A percentile compares a stretch with the other conserved stretches of the same genome.
Evolutionary conservation across 1,140 invertebrate genomes (phyloP).

Genomic region (Drosophila navojoa): DNA sequence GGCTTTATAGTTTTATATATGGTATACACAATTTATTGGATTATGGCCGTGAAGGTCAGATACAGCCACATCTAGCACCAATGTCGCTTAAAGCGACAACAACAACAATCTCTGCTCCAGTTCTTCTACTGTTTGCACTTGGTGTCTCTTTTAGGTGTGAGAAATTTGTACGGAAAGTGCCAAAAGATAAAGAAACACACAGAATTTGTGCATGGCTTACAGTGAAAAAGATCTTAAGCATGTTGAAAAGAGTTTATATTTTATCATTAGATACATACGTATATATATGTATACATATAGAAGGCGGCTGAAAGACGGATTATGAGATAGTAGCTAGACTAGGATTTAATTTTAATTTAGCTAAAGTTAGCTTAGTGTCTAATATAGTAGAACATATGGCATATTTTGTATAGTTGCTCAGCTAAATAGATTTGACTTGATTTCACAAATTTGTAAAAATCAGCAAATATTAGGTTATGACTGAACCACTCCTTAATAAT

Average conservation of each 20-base stretch:
- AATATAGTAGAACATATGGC: no score
- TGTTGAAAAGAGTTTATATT: background rate
- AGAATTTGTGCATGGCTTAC: constrained; percentile 32
- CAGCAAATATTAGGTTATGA: no score
- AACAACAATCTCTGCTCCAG: constrained; percentile 43
- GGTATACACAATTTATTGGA: constrained; percentile 75
- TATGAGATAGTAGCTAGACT: no score
- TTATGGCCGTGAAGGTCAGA: constrained; percentile 78
- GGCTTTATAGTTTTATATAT: constrained; percentile 72
- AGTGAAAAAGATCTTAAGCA: background rate
- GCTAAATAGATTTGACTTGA: no score
- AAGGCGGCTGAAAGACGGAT: no score
- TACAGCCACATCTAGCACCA: constrained; percentile 17
- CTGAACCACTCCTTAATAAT: no score
- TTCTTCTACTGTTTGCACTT: constrained; percentile 48
- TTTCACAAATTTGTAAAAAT: no score
- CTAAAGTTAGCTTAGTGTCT: no score
- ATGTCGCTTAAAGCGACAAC: constrained; percentile 11
- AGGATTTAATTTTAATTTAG: no score
- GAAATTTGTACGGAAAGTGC: constrained; percentile 69
- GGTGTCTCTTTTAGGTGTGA: constrained; percentile 61
- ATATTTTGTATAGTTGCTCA: no score
- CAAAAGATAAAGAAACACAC: constrained; percentile 57
- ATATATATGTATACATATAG: no score
- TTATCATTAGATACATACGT: no score